These are phyloP conservation scores for Acropora yongei DNA, from an alignment of 64 coral and sea anemone genomes.

Conservation along the genomic window DNA sequence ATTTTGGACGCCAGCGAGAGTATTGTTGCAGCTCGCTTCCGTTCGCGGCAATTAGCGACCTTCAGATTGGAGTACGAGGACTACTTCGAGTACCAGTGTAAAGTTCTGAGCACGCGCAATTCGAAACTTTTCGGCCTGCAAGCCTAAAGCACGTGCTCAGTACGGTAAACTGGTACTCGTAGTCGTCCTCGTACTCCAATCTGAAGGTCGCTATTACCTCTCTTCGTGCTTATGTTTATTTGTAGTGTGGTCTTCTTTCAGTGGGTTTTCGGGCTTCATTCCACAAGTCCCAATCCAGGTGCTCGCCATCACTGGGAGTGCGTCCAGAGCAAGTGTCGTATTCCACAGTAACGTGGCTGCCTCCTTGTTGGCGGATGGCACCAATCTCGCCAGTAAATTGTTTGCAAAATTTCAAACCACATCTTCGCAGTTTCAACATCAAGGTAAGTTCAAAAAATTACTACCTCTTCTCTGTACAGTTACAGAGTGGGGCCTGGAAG, in stretches of 20 bases:
- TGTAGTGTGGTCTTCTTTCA: conserved; percentile 30
- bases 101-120: too few relatives aligned
- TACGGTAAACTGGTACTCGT: too few relatives aligned
- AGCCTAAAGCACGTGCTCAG: too few relatives aligned
- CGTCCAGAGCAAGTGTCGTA: conserved; percentile 95
- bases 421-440: conserved; percentile 89
- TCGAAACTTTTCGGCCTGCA: too few relatives aligned
- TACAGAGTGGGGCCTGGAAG: neutral
- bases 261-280: conserved; percentile 93
- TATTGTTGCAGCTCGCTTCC: too few relatives aligned
- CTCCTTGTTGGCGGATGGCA: conserved; percentile 90
- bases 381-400: conserved; percentile 95
- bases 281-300: conserved; percentile 96
- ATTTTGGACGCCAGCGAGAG: too few relatives aligned
- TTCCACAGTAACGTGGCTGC: conserved; percentile 96
- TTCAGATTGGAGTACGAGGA: too few relatives aligned
- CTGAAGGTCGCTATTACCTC: neutral
- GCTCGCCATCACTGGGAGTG: conserved; percentile 90
- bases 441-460: conserved; percentile 52
- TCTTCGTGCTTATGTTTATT: neutral
- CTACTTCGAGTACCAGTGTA: too few relatives aligned
- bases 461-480: neutral
- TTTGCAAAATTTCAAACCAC: conserved; percentile 99
- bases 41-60: too few relatives aligned
- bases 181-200: too few relatives aligned